Conservation (phyloP, 2,113 vertebrate genomes). For the Onychostoma macrolepis region DNA sequence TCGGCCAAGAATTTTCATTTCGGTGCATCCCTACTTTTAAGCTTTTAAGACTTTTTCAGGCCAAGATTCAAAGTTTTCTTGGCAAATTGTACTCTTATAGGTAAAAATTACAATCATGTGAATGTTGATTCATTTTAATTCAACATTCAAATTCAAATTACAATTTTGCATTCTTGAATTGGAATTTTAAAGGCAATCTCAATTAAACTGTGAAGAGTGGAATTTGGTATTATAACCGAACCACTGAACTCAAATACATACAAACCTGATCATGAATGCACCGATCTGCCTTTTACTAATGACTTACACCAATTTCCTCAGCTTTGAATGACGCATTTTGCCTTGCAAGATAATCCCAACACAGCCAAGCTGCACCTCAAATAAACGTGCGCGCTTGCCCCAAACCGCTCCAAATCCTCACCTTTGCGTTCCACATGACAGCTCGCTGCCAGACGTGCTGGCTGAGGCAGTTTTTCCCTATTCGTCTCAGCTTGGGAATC, state of each 20-base stretch:
- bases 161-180: too few relatives aligned
- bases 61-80: too few relatives aligned
- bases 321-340: neutral
- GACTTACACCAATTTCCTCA: neutral
- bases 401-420: constrained; percentile 23
- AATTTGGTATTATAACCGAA: neutral
- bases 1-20: too few relatives aligned
- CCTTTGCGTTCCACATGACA: constrained; percentile 26
- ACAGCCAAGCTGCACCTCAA: neutral
- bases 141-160: too few relatives aligned
- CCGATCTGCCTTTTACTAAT: neutral
- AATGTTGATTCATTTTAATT: too few relatives aligned
- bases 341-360: neutral
- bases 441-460: constrained; percentile 37
- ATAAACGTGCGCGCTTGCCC: neutral
- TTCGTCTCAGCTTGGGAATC: constrained; percentile 54
- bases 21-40: too few relatives aligned
- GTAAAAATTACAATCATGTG: too few relatives aligned
- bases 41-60: too few relatives aligned
- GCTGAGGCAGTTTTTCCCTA: constrained; percentile 42
- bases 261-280: neutral
- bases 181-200: neutral
- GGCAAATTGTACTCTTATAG: too few relatives aligned
- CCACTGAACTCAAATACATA: neutral
- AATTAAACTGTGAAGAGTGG: neutral